Evolutionary conservation across 2,888 invertebrate species (phyloP), one percentile per base, ranked within the genome.

Genomic region (Noctua comes): DNA sequence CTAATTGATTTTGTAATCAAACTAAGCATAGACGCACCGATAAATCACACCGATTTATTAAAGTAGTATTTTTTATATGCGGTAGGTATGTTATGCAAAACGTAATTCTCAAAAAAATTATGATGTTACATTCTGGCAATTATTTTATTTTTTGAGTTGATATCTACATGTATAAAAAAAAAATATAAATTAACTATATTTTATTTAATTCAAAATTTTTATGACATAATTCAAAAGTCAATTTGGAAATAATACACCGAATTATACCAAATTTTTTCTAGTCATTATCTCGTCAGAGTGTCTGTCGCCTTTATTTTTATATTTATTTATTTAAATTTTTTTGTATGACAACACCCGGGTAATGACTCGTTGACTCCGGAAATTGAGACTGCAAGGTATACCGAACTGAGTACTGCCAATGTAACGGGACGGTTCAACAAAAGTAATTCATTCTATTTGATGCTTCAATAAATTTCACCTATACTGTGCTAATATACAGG

Each of bases 321-420:
- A n/a, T n/a, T n/a, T n/a, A n/a, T n/a, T n/a, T n/a, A n/a, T n/a
- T n/a, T n/a, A n/a, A n/a, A n/a, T n/a, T n/a, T n/a, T n/a, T n/a
- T n/a, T n/a, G n/a, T 73, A 62, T 77, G 69, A 84, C 80, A 83
- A 78, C 77, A 83, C 70, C 74, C 76, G 83, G 86, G 83, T 88
- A 82, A 86, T 87, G 89, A 90, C 90, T 89, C 66, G 69, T 57
- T 80, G 78, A 77, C 80, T 82, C 83, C 86, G 90, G 86, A 88
- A 91, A 87, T 86, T 80, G 79, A 74, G 77, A 81, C 82, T 86
- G 82, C 87, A 86, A 83, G 64, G 79, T 77, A 83, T 84, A 76
- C 78, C 59, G 73, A 72, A 85, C 69, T 79, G 73, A 31, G 10
- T 62, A 62, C 78, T 79, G 74, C 48, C 79, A 68, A 75, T 57